Conservation (phyloP, 2,888 invertebrate genomes). For the Spodoptera exigua region DNA sequence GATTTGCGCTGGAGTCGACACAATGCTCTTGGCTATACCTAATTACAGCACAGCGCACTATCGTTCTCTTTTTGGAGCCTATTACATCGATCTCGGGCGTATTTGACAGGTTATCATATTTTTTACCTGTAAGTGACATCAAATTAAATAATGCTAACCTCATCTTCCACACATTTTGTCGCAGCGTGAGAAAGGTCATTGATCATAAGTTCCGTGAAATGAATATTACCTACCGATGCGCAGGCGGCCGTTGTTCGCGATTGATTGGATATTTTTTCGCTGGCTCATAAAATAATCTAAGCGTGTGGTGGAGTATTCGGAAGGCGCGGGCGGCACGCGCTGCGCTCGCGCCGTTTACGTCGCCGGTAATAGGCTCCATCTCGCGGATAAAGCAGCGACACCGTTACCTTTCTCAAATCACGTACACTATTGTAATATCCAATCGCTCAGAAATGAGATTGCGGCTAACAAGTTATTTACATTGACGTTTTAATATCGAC, state of each 20-base stretch:
- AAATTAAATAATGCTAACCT: constrained; percentile 44
- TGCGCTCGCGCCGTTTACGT: constrained; percentile 71
- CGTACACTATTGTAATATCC: constrained; percentile 90
- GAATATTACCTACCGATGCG: constrained; percentile 46
- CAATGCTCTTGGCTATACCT: constrained; percentile 78
- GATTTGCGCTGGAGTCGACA: constrained; percentile 77
- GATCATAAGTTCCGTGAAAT: constrained; percentile 53
- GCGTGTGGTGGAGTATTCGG: constrained; percentile 59
- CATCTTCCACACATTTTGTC: constrained; percentile 58
- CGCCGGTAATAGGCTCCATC: constrained; percentile 82
- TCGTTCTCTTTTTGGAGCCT: constrained; percentile 72
- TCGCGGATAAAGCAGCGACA: constrained; percentile 87
- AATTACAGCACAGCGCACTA: constrained; percentile 75
- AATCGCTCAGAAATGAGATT: constrained; percentile 89
- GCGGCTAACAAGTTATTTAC: constrained; percentile 90
- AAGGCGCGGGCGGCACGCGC: constrained; percentile 71
- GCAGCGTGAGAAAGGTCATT: constrained; percentile 53
- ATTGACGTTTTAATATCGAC: constrained; percentile 89
- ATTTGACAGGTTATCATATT: constrained; percentile 37
- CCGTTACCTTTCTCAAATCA: constrained; percentile 89
- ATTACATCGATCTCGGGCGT: constrained; percentile 56
- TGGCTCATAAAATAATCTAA: constrained; percentile 73
- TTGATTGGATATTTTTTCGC: constrained; percentile 70
- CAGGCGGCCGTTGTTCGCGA: constrained; percentile 41
- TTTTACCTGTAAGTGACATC: constrained; percentile 40